Evolutionary conservation across 2,113 vertebrate genomes (phyloP).

Genomic region (Chaetops frenatus): DNA sequence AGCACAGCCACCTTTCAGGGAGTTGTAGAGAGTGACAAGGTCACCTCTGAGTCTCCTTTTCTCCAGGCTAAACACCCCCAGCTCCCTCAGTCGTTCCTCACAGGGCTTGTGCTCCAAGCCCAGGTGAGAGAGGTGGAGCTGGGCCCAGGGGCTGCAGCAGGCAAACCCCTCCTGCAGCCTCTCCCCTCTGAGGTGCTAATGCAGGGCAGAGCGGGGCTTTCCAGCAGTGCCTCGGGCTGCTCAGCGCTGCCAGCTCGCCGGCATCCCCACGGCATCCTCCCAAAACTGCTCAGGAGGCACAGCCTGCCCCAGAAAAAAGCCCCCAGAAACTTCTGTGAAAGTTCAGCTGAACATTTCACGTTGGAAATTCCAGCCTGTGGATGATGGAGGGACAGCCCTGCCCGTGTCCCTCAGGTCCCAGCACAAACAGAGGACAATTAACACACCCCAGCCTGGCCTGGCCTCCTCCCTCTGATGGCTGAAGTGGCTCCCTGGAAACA

Average conservation of each 20-base stretch:
- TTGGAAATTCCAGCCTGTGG: background rate
- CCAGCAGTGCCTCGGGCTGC: background rate
- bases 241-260: background rate
- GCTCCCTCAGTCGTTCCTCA: too few species aligned
- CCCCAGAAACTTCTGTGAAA: background rate
- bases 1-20: too few species aligned
- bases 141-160: background rate
- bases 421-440: background rate
- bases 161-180: background rate
- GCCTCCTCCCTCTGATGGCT: too few species aligned
- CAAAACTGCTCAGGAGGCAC: background rate
- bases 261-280: rapidly evolving
- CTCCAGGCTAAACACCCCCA: too few species aligned
- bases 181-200: background rate
- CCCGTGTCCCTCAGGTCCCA: rapidly evolving
- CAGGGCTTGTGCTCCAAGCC: too few species aligned
- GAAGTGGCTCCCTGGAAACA: too few species aligned
- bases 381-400: background rate
- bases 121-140: background rate
- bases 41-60: too few species aligned
- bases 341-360: background rate
- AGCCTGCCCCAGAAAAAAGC: background rate
- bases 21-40: too few species aligned
- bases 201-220: background rate
- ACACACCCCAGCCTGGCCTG: rapidly evolving